Base-by-base conservation (phyloP, 1,140 invertebrate species). In the Pachypsylla venusta region DNA sequence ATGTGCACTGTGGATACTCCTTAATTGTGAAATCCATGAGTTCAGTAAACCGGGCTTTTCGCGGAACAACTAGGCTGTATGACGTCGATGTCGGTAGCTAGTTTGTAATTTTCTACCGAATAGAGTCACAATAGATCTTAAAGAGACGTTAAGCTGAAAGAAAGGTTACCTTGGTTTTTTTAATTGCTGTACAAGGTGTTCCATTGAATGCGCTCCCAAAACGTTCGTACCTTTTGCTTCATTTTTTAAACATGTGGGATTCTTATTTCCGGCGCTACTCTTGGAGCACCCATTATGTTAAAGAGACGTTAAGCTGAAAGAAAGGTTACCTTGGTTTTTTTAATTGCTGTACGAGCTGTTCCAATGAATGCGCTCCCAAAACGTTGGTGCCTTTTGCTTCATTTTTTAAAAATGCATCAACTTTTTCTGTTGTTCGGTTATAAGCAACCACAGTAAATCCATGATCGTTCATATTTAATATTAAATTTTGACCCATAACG, bases 401-500 rank as follows among this genome's bases (percentile, higher is more conserved):
- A 72, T 87, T 87, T 40, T 79, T 74, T 16, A 87, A 71, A 67
- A 88, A 78, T 70, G 66, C 76, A 67, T 72, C 81, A 25, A 98
- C 93, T 79, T 99, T 99, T 63, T 90, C 82, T 0, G 93, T 89
- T 0, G 96, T 98, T 68, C 97, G 81, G 74, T 99, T 99, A 70
- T 85, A 99, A 0, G 93, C 97, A 69, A 94, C 96, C 1, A 99
- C 95, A n/a, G 89, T 84, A 73, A 94, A 99, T 5, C 93, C 94
- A 74, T 99, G 91, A 67, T 98, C 95, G 66, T 98, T 92, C 93
- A 99, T 99, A 69, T 99, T 99, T 2, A 99, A 74, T 63, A 99
- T 96, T 30, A 99, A 77, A 75, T 99, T 99, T 73, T 99, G 97
- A 5, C 97, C 97, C 97, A 99, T 99, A 0, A 99, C 96, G 53